Evolutionary conservation across 30 jellyfish, hydroid and myxozoan genomes (phyloP).

Genomic region (Clytia hemisphaerica): DNA sequence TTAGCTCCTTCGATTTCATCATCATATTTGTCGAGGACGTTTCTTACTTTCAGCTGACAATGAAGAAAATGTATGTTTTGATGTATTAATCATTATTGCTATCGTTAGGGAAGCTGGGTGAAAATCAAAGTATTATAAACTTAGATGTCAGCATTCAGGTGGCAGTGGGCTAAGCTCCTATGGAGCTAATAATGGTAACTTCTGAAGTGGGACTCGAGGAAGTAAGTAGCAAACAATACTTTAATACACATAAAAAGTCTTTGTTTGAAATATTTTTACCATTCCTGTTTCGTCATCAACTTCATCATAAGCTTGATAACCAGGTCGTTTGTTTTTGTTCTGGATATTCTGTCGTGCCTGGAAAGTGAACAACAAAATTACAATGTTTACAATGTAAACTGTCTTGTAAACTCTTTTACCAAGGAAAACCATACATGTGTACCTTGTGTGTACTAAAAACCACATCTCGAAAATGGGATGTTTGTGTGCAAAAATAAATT

Average conservation of each 20-base stretch:
- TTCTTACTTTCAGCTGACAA: conserved; percentile 50
- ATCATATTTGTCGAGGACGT: conserved; percentile 68
- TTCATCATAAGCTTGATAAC: conserved; percentile 84
- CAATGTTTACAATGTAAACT: too few species aligned
- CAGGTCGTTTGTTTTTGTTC: conserved; percentile 73
- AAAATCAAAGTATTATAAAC: too few species aligned
- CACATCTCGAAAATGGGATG: not conserved
- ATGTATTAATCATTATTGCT: not conserved
- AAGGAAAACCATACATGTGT: not conserved
- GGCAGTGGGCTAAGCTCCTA: too few species aligned
- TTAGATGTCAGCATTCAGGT: too few species aligned
- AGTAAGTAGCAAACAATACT: too few species aligned
- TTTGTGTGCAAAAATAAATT: too few species aligned
- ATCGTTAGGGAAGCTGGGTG: too few species aligned
- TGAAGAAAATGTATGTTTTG: not conserved
- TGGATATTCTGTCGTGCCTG: conserved; percentile 67
- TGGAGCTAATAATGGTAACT: too few species aligned
- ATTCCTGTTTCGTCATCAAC: conserved; percentile 89
- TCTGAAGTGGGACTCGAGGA: too few species aligned
- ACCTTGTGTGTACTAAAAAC: not conserved
- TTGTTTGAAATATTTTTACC: conserved; percentile 50
- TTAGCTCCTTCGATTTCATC: conserved; percentile 67
- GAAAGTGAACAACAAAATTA: not conserved
- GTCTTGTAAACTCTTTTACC: not conserved
- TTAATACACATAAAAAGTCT: too few species aligned